Evolutionary conservation across 37 sponge, comb jelly and placozoan species (phyloP).

Genomic region (Bolinopsis microptera): DNA sequence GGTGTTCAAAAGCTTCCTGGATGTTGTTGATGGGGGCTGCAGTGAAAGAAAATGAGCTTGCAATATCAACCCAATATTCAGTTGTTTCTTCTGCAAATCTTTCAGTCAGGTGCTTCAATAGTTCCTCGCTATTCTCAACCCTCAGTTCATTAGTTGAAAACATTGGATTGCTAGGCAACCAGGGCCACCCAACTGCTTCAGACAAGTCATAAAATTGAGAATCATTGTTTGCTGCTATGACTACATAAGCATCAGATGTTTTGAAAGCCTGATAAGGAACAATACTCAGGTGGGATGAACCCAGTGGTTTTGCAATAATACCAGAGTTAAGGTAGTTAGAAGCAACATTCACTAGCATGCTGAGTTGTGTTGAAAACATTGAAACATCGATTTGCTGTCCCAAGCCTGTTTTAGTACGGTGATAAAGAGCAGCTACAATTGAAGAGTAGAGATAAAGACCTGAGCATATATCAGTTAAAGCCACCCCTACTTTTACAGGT

Average conservation of each 20-base stretch:
- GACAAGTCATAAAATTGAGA: constrained; percentile 71
- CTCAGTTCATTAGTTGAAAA: constrained; percentile 72
- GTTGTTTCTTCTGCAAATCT: constrained; percentile 48
- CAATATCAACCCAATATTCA: not conserved
- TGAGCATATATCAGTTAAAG: constrained; percentile 80
- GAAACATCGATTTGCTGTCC: constrained; percentile 77
- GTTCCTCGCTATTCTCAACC: constrained; percentile 72
- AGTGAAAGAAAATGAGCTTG: not conserved
- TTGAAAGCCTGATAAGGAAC: constrained; percentile 83
- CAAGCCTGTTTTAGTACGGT: constrained; percentile 55
- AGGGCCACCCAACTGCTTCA: constrained; percentile 64
- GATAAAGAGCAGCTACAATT: constrained; percentile 74
- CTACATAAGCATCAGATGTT: constrained; percentile 70
- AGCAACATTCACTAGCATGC: constrained; percentile 71
- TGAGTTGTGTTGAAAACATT: constrained; percentile 73
- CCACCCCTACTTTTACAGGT: constrained; percentile 76
- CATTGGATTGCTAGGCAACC: constrained; percentile 67
- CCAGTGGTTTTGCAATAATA: constrained; percentile 67
- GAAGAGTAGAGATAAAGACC: constrained; percentile 77
- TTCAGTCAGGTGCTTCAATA: constrained; percentile 62
- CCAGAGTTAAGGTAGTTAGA: constrained; percentile 78
- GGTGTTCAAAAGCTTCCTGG: constrained; percentile 34
- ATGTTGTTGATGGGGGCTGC: not conserved
- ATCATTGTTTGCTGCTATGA: constrained; percentile 79
- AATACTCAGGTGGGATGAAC: constrained; percentile 78